phyloP scores from a whole-genome alignment of 2,888 invertebrate species.

The Aphidius colemani region DNA sequence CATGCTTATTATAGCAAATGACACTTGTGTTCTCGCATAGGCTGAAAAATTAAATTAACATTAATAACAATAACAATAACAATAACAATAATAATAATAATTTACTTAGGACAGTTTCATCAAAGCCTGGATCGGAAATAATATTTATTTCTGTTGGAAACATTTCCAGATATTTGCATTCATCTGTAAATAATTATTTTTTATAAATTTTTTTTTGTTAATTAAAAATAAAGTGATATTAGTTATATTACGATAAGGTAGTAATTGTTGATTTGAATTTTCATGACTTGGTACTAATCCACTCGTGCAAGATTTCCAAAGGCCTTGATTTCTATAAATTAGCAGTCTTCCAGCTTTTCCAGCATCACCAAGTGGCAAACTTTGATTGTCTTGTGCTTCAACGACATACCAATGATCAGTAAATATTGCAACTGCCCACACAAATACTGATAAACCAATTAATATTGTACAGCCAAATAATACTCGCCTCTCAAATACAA shows the following conservation, averaged over 20 bases:
- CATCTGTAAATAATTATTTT: slow-evolving; percentile 7
- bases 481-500: slow-evolving; percentile 74
- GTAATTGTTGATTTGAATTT: slow-evolving; percentile 33
- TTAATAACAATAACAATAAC: background rate
- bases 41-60: slow-evolving; percentile 63
- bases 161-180: slow-evolving; percentile 68
- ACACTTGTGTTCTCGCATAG: slow-evolving; percentile 81
- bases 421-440: slow-evolving; percentile 76
- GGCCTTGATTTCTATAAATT: slow-evolving; percentile 71
- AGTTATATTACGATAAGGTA: slow-evolving; percentile 36
- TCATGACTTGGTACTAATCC: slow-evolving; percentile 54
- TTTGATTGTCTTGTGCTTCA: slow-evolving; percentile 45
- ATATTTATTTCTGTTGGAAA: slow-evolving; percentile 65
- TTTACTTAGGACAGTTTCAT: slow-evolving; percentile 65
- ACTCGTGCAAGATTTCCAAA: slow-evolving; percentile 70
- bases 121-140: slow-evolving; percentile 62
- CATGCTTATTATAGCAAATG: slow-evolving; percentile 81
- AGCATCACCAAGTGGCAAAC: slow-evolving; percentile 42
- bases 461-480: slow-evolving; percentile 73
- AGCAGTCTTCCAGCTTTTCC: slow-evolving; percentile 53
- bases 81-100: slow-evolving; percentile 27
- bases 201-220: no score
- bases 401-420: slow-evolving; percentile 77
- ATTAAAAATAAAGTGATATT: slow-evolving; percentile 20
- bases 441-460: slow-evolving; percentile 68